These are phyloP conservation scores for Ispidina picta DNA, from an alignment of 2,797 vertebrate species.

Conservation along the genomic window DNA sequence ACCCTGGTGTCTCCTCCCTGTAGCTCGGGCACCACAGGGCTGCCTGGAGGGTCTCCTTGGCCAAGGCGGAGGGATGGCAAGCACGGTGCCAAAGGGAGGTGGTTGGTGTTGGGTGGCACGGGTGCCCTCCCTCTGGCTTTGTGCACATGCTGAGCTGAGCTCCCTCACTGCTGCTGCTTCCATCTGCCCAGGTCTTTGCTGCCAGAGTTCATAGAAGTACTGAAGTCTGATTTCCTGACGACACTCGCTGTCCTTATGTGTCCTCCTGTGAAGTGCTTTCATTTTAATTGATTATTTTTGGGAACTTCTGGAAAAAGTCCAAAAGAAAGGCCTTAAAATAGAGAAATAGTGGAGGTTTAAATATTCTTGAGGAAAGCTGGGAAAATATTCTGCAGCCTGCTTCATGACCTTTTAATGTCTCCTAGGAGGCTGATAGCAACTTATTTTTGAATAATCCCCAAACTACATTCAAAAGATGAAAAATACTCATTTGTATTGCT, in stretches of 20 bases:
- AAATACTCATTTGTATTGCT: background rate
- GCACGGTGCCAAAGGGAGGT: background rate
- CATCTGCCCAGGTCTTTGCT: constrained; percentile 17
- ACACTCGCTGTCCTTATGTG: background rate
- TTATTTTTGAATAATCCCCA: constrained; percentile 7
- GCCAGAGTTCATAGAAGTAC: constrained; percentile 56
- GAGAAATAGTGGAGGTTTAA: constrained; percentile 10
- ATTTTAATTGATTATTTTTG: background rate
- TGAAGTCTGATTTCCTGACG: background rate
- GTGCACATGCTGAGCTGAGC: background rate
- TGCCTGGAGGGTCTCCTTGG: background rate
- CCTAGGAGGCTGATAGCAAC: background rate
- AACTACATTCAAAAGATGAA: background rate
- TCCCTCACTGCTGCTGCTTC: constrained; percentile 22
- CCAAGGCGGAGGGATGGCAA: background rate
- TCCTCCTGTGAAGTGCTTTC: background rate
- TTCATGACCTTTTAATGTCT: constrained; percentile 3
- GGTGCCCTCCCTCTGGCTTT: background rate
- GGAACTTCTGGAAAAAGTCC: background rate
- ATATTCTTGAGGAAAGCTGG: background rate
- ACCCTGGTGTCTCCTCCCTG: fast-evolving
- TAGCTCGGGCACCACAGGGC: no score
- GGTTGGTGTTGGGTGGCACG: background rate
- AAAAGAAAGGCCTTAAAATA: constrained; percentile 18
- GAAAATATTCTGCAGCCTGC: constrained; percentile 14